Evolutionary conservation across 1,140 invertebrate species (phyloP), one percentile per base, ranked within the genome.

Genomic region (Ips typographus): DNA sequence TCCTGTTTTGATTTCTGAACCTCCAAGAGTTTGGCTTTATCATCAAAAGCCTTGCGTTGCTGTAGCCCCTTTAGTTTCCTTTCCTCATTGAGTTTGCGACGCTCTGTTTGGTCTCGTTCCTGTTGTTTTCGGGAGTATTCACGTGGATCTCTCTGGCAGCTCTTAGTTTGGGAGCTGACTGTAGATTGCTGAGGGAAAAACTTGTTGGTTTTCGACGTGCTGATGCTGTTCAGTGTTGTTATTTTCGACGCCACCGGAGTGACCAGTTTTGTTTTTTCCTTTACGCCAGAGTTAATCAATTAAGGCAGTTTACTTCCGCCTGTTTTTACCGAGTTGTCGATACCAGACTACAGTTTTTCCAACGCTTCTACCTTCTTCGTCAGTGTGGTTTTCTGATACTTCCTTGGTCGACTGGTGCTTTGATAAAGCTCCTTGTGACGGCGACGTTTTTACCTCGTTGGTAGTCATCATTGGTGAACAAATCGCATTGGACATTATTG

Each of bases 301-400:
- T 2, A 36, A 39, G 40, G 38, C 7, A 43, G 42, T 2, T 8
- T 22, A 3, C 56, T 56, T 7, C 40, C 39, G 5, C 36, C 51
- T 8, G 43, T 41, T 8, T 64, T 70, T 4, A 68, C 3, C 1
- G 71, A 43, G 2, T 52, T 58, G 2, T 49, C 55, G 6, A 40
- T 64, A 62, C 60, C 43, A 41, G 63, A 81, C 2, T 70, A 71
- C n/a, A 77, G 64, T 72, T 86, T 85, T 69, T 88, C 86, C 70
- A 87, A 88, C 1, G 86, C 87, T 70, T 87, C 83, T 0, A 88
- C 85, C 37, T 84, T 82, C 74, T 86, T 85, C 71, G 86, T 88
- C 37, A 87, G 83, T 0, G 86, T 86, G 68, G 86, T 85, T 59
- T 84, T 85, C 2, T 82, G 77, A 63, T 84, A 80, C 68, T 49